Base-by-base conservation (phyloP, 2,797 vertebrate species). In the Mareca strepera region DNA sequence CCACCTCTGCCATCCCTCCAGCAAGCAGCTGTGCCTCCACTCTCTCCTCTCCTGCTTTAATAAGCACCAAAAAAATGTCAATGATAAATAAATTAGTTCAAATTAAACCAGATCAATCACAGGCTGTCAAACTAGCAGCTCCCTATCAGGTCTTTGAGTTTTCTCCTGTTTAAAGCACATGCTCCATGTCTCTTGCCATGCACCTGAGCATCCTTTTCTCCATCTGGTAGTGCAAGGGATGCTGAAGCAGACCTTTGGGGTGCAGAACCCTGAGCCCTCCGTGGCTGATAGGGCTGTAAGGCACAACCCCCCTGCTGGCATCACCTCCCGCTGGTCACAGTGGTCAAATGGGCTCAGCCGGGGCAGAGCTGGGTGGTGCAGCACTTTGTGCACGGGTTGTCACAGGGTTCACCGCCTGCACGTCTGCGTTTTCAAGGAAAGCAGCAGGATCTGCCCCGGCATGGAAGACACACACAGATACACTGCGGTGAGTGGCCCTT, bases 401-500 rank as follows among this genome's bases (percentile, higher is more conserved):
- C 0, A 1, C 5, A 5, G 37, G 44, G 22, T 23, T 82, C 72
- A 67, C 8, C 7, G 0, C 17, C 63, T 14, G 41, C 48, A 12
- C 22, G 35, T 59, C 83, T 64, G 23, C 35, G 43, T 55, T 88
- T 88, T 70, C 66, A 64, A 73, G 55, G 63, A 35, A 41, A 84
- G 17, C 13, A 25, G 22, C 20, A 60, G 46, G 77, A 69, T 18
- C 46, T 4, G 8, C 3, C 28, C 33, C 31, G 3, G 37, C 31
- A 48, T 48, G 46, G 22, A 48, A 76, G 67, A 3, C 43, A 12
- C 39, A 17, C 4, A 4, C 0, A 1, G 29, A 33, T 10, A 1
- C 5, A 25, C 14, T 0, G 0, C 39, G 6, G 7, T 0, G 0
- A 76, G 81, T 28, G 35, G 69, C 48, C 25, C 16, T 13, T 37